Percentiles rank a stretch among this genome's conserved stretches.
These are phyloP conservation scores for Lamellibrachia columna DNA, from an alignment of 2,888 invertebrate species.

Conservation along the genomic window DNA sequence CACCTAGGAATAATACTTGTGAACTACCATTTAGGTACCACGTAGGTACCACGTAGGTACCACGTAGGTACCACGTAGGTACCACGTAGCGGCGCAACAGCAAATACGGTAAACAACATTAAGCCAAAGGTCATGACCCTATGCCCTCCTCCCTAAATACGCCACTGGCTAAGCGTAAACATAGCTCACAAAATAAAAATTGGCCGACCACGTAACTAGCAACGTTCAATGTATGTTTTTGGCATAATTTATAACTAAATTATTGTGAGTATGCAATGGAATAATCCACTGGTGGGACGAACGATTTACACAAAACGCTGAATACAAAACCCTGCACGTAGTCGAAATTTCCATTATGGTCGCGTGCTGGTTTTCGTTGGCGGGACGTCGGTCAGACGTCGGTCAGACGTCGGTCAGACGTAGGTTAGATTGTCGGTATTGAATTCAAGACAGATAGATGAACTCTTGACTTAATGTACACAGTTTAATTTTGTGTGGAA, in stretches of 20 bases:
- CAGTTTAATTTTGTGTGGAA: background rate
- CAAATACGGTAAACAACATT: no score
- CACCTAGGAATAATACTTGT: background rate
- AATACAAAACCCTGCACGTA: background rate
- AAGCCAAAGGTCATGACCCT: no score
- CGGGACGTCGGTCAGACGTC: background rate
- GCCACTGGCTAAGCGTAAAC: no score
- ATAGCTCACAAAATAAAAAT: no score
- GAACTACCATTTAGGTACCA: background rate
- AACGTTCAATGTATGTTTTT: no score
- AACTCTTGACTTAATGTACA: background rate
- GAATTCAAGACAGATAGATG: background rate
- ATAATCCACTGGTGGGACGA: background rate
- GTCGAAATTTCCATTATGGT: background rate
- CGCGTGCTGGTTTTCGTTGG: background rate
- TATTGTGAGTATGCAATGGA: background rate
- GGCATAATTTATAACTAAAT: background rate
- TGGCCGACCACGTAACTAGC: no score
- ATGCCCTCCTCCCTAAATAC: no score
- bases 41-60: no score
- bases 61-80: no score
- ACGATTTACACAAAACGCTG: background rate
- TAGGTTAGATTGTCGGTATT: no score
- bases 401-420: no score
- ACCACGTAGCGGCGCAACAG: no score